phyloP scores from a whole-genome alignment of 2,797 vertebrate species.

The Cryptoblepharus egeriae region DNA sequence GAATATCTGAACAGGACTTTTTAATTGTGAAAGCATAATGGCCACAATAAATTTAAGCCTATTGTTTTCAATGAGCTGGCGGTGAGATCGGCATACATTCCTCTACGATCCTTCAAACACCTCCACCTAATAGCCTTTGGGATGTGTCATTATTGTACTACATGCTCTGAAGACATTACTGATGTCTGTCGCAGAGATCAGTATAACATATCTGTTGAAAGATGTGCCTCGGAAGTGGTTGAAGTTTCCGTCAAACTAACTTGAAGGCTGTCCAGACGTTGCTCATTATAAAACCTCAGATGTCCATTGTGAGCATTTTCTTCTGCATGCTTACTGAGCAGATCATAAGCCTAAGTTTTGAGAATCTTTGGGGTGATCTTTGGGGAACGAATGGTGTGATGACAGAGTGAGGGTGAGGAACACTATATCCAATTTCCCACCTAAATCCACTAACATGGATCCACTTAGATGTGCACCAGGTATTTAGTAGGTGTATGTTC shows the following conservation, averaged over 20 bases:
- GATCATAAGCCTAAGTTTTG: background rate
- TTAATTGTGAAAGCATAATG: background rate
- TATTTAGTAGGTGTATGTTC: no score
- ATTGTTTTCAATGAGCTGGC: background rate
- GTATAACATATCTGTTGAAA: conserved; percentile 26
- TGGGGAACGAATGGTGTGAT: no score
- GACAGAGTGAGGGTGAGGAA: no score
- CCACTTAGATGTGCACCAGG: no score
- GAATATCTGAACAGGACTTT: no score
- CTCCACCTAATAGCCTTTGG: conserved; percentile 45
- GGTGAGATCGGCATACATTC: conserved; percentile 14
- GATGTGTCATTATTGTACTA: conserved; percentile 53
- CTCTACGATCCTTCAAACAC: conserved; percentile 38
- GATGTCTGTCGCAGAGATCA: background rate
- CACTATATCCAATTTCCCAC: no score
- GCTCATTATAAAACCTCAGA: conserved; percentile 10
- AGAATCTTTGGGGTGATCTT: no score
- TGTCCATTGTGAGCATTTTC: background rate
- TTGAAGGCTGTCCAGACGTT: conserved; percentile 7
- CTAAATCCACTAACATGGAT: no score
- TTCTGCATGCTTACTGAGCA: conserved; percentile 12
- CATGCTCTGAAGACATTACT: conserved; percentile 42
- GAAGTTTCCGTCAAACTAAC: conserved; percentile 27
- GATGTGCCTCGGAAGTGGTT: conserved; percentile 19
- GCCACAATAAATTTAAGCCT: background rate